Evolutionary conservation across 2,888 invertebrate genomes (phyloP).

Genomic region (Eilema sororculum): DNA sequence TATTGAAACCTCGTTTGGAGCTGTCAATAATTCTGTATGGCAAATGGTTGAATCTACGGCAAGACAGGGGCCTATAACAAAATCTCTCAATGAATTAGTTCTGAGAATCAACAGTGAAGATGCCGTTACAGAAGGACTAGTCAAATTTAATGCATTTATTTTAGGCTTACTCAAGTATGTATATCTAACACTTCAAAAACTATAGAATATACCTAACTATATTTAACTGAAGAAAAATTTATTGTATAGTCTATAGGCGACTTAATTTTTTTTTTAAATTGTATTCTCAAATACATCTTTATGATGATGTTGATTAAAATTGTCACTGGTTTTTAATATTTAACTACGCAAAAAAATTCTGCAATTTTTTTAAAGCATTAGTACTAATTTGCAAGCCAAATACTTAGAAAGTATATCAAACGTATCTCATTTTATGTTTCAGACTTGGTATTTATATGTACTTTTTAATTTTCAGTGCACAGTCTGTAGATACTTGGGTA

Average conservation of each 20-base stretch:
- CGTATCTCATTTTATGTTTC: neutral
- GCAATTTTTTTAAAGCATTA: neutral
- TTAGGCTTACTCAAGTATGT: slow-evolving; percentile 94
- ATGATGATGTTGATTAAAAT: too few species aligned
- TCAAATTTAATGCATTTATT: slow-evolving; percentile 96
- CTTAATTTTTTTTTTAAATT: too few species aligned
- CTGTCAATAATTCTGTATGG: slow-evolving; percentile 95
- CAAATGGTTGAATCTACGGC: slow-evolving; percentile 95
- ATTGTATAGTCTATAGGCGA: neutral
- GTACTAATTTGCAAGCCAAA: too few species aligned
- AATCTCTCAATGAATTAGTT: slow-evolving; percentile 94
- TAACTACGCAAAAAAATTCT: neutral
- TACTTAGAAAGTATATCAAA: neutral
- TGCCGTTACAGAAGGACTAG: slow-evolving; percentile 93
- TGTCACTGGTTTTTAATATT: too few species aligned
- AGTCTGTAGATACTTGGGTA: slow-evolving; percentile 96
- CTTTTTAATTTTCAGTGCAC: slow-evolving; percentile 85
- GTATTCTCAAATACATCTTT: too few species aligned
- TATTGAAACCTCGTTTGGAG: slow-evolving; percentile 94
- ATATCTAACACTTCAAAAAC: neutral
- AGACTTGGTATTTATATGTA: neutral
- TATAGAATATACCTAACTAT: neutral
- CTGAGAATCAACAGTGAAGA: slow-evolving; percentile 94
- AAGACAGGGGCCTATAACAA: slow-evolving; percentile 94
- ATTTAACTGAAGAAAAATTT: neutral